A percentile compares a stretch with the other conserved stretches of the same genome.
Conservation (phyloP, 2,888 invertebrate genomes). For the Mesopsocus fuscifrons region DNA sequence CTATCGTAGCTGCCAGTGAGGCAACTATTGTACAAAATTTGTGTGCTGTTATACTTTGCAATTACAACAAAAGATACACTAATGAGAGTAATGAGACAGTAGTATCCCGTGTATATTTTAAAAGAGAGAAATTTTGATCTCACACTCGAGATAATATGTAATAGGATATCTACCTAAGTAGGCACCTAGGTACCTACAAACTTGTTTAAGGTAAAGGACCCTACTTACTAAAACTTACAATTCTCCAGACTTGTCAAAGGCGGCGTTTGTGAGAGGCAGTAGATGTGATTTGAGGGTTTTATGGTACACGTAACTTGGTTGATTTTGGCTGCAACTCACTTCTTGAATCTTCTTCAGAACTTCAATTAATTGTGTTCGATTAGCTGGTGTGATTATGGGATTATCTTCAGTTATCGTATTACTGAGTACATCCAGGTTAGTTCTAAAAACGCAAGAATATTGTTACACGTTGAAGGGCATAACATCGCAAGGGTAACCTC, state of each 20-base stretch:
- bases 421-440: conserved; percentile 34
- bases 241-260: conserved; percentile 46
- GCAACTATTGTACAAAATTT: too few species aligned
- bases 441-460: conserved; percentile 27
- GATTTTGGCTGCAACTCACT: conserved; percentile 38
- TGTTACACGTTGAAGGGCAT: too few species aligned
- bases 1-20: conserved; percentile 69
- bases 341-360: conserved; percentile 41
- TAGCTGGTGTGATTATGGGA: conserved; percentile 34
- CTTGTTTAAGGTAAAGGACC: too few species aligned
- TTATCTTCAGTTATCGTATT: conserved; percentile 31
- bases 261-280: conserved; percentile 50
- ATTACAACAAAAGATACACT: background rate
- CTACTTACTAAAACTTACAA: too few species aligned
- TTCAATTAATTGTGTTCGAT: conserved; percentile 35
- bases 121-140: conserved; percentile 8
- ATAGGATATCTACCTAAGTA: too few species aligned
- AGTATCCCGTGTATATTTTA: too few species aligned
- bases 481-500: too few species aligned
- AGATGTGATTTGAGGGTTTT: conserved; percentile 45
- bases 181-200: too few species aligned
- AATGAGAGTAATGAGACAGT: conserved; percentile 12
- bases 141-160: background rate
- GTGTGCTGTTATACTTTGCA: background rate
- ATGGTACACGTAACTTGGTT: conserved; percentile 44